Percentiles rank a stretch among this genome's conserved stretches.
These are phyloP conservation scores for Mamestra configurata DNA, from an alignment of 1,140 invertebrate genomes.

Conservation along the genomic window DNA sequence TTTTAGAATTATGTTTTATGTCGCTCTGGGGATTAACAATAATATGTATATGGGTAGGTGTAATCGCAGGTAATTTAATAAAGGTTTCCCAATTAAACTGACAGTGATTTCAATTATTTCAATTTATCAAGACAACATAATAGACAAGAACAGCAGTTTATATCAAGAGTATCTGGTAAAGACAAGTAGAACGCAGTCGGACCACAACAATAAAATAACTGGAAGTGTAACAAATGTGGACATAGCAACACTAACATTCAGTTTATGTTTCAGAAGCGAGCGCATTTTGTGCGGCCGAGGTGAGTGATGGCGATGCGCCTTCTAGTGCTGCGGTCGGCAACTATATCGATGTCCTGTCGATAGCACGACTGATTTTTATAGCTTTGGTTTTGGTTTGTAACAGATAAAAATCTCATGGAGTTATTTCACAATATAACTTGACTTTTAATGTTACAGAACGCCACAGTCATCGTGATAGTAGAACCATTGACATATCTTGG, in stretches of 20 bases:
- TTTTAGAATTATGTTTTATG: constrained; percentile 10
- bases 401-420: too few relatives aligned
- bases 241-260: constrained; percentile 15
- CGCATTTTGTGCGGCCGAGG: constrained; percentile 42
- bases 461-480: too few relatives aligned
- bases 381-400: neutral
- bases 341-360: constrained; percentile 13
- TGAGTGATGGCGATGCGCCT: constrained; percentile 40
- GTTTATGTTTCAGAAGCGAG: constrained; percentile 32
- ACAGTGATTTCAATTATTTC: neutral
- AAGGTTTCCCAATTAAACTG: neutral
- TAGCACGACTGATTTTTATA: neutral
- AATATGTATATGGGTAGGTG: neutral
- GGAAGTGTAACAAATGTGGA: constrained; percentile 25
- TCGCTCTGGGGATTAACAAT: neutral
- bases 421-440: too few relatives aligned
- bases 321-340: neutral
- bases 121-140: neutral
- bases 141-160: neutral
- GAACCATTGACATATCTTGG: too few relatives aligned
- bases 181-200: neutral
- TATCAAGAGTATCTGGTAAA: neutral
- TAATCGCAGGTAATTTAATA: neutral
- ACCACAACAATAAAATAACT: constrained; percentile 22
- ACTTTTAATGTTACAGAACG: too few relatives aligned